These are phyloP conservation scores for Kryptolebias ocellatus DNA, from an alignment of 2,797 vertebrate species.

Conservation along the genomic window DNA sequence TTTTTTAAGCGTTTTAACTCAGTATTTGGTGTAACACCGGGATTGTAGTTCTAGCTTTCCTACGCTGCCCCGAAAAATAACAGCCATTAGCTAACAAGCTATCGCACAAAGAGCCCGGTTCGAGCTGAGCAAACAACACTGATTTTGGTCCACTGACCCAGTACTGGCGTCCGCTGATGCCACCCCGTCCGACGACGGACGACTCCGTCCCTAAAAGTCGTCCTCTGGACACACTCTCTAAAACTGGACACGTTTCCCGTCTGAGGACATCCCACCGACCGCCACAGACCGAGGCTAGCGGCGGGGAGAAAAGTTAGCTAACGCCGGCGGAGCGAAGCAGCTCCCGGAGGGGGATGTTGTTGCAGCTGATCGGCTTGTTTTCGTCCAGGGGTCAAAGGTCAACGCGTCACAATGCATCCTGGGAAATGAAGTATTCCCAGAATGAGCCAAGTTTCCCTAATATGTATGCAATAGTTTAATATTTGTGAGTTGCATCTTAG, in stretches of 20 bases:
- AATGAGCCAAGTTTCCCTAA: too few species aligned
- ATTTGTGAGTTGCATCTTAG: too few species aligned
- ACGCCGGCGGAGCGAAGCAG: constrained; percentile 25
- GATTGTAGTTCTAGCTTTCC: neutral
- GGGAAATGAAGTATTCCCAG: constrained; percentile 67
- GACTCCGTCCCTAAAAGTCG: constrained; percentile 13
- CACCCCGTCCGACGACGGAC: constrained; percentile 25
- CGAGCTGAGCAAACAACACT: constrained; percentile 49
- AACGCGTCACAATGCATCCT: constrained; percentile 34
- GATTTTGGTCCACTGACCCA: constrained; percentile 55
- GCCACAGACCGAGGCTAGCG: constrained; percentile 24
- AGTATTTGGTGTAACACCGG: too few species aligned
- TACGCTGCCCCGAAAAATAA: neutral
- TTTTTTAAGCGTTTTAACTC: neutral
- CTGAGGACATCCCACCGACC: constrained; percentile 1
- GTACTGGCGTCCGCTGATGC: constrained; percentile 32
- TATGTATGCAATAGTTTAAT: too few species aligned
- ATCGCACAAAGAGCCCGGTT: constrained; percentile 38
- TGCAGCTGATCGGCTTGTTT: constrained; percentile 88
- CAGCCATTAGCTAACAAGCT: neutral
- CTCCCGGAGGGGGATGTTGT: constrained; percentile 67
- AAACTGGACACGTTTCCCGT: constrained; percentile 19
- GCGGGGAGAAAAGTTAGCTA: constrained; percentile 24
- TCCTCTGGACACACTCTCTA: constrained; percentile 39
- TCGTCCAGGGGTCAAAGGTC: constrained; percentile 77